Percentiles rank a stretch among this genome's conserved stretches.
Evolutionary conservation across 2,888 invertebrate species (phyloP).

Genomic region (Sarcophaga variegata): DNA sequence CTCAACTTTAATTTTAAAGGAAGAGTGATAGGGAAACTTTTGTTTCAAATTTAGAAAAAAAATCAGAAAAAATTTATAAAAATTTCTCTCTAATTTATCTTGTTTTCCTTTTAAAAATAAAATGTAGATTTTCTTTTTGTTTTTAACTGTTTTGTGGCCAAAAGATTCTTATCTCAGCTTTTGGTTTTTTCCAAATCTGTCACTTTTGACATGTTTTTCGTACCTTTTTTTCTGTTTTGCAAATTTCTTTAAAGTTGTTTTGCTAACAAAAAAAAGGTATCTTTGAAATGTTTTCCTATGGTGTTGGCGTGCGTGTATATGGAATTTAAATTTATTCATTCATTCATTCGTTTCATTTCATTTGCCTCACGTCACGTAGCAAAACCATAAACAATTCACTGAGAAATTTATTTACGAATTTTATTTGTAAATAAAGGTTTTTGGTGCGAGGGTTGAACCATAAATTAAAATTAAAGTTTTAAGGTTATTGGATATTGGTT

Average conservation of each 20-base stretch:
- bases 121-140: not conserved
- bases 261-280: not conserved
- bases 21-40: no score
- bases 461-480: not conserved
- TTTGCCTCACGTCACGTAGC: slow-evolving; percentile 44
- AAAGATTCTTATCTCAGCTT: no score
- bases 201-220: slow-evolving; percentile 33
- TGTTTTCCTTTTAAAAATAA: not conserved
- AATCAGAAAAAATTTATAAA: not conserved
- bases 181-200: slow-evolving; percentile 13
- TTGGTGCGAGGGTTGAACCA: not conserved
- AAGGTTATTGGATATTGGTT: no score
- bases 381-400: slow-evolving; percentile 43
- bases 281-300: not conserved
- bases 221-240: slow-evolving; percentile 1
- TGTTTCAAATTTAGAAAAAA: no score
- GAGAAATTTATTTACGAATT: slow-evolving; percentile 19
- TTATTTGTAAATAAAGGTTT: not conserved
- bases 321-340: not conserved
- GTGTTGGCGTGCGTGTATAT: not conserved
- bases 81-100: not conserved
- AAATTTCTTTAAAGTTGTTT: not conserved
- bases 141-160: not conserved
- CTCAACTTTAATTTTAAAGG: no score
- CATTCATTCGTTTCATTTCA: slow-evolving; percentile 4